phyloP scores from a whole-genome alignment of 2,113 vertebrate genomes.

The Sminthopsis crassicaudata region DNA sequence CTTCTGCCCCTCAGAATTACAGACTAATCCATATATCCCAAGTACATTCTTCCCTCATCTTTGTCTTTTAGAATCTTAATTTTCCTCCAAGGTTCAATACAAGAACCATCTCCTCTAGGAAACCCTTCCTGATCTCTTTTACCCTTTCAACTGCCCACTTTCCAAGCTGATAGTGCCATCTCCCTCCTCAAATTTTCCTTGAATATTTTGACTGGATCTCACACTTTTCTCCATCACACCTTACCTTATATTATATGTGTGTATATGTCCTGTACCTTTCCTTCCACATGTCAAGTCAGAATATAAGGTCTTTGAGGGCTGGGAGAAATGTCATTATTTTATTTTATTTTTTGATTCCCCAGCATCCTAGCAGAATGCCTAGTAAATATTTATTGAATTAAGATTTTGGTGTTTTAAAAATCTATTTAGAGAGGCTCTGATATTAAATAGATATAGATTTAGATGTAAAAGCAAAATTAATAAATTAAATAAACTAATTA shows the following conservation, averaged over 20 bases:
- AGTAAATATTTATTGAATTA: neutral
- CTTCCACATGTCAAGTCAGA: neutral
- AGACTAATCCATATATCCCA: neutral
- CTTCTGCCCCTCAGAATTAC: no score
- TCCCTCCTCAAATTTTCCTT: neutral
- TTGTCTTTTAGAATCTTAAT: neutral
- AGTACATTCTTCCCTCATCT: neutral
- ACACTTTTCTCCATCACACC: neutral
- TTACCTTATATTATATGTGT: neutral
- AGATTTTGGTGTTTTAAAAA: neutral
- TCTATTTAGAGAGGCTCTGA: neutral
- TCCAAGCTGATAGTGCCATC: neutral
- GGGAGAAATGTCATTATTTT: neutral
- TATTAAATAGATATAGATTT: neutral
- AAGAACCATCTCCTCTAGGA: neutral
- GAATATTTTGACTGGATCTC: neutral
- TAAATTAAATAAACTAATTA: no score
- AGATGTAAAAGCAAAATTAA: no score
- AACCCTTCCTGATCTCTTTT: neutral
- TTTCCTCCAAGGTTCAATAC: neutral
- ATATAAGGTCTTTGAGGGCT: neutral
- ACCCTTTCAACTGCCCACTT: neutral
- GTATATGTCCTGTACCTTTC: neutral
- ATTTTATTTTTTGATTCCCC: neutral
- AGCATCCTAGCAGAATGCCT: neutral